These are phyloP conservation scores for Siderastrea siderea DNA, from an alignment of 92 coral and sea anemone species.

Conservation along the genomic window DNA sequence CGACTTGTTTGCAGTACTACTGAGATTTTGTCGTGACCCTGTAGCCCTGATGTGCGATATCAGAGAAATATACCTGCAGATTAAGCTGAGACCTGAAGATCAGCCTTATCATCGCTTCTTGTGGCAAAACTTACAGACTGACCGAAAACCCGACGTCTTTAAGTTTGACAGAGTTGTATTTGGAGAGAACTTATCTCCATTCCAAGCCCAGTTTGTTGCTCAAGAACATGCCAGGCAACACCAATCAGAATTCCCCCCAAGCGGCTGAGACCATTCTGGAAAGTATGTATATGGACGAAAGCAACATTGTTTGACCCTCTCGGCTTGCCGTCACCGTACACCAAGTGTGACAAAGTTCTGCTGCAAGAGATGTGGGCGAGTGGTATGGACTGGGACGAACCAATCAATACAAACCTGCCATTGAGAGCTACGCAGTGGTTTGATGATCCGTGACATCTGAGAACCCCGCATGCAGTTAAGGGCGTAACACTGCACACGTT, in stretches of 20 bases:
- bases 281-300: conserved; percentile 75
- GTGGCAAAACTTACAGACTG: conserved; percentile 60
- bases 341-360: conserved; percentile 52
- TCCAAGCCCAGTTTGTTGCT: conserved; percentile 71
- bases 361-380: conserved; percentile 63
- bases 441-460: conserved; percentile 34
- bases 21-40: conserved; percentile 52
- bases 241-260: conserved; percentile 33
- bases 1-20: conserved; percentile 48
- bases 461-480: conserved; percentile 14
- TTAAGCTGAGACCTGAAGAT: conserved; percentile 65
- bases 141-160: conserved; percentile 63
- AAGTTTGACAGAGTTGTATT: conserved; percentile 73
- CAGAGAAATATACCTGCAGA: conserved; percentile 62
- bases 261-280: conserved; percentile 62
- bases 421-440: conserved; percentile 34
- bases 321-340: conserved; percentile 62
- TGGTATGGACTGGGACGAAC: conserved; percentile 73
- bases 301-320: conserved; percentile 68
- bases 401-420: conserved; percentile 39
- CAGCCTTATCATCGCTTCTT: conserved; percentile 62
- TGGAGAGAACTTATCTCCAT: conserved; percentile 61
- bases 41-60: conserved; percentile 56
- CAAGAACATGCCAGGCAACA: conserved; percentile 61
- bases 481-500: conserved; percentile 29